phyloP scores from a whole-genome alignment of 53 echinoderm and acorn worm genomes.

The Luidia sarsii region DNA sequence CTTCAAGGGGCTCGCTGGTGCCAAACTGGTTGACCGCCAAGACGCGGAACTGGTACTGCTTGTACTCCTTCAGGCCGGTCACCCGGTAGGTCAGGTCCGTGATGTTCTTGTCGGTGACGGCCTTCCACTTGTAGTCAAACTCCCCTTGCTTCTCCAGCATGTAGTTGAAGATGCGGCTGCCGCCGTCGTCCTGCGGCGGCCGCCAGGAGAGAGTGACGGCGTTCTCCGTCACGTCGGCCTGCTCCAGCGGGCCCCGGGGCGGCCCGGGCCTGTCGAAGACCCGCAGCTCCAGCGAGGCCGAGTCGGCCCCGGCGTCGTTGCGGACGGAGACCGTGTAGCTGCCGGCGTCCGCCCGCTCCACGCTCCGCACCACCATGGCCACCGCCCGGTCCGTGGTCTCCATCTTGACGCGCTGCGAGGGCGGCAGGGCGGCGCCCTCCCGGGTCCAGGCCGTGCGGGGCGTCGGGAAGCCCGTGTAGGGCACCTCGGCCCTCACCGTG shows the following conservation, averaged over 20 bases:
- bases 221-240: slow-evolving; percentile 82
- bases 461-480: slow-evolving; percentile 84
- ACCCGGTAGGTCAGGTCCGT: slow-evolving; percentile 80
- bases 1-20: slow-evolving; percentile 89
- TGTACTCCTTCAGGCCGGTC: slow-evolving; percentile 89
- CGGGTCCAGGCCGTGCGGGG: slow-evolving; percentile 83
- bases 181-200: slow-evolving; percentile 93
- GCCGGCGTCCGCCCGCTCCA: slow-evolving; percentile 76
- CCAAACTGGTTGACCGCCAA: slow-evolving; percentile 94
- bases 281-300: slow-evolving; percentile 71
- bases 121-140: slow-evolving; percentile 82
- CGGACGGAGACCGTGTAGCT: slow-evolving; percentile 73
- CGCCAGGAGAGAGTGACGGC: slow-evolving; percentile 92
- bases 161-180: slow-evolving; percentile 90
- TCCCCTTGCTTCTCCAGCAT: slow-evolving; percentile 95
- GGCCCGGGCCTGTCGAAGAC: slow-evolving; percentile 84
- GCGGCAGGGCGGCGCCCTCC: slow-evolving; percentile 71
- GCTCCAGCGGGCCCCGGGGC: slow-evolving; percentile 89
- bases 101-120: slow-evolving; percentile 86
- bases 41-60: slow-evolving; percentile 89
- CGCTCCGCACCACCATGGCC: slow-evolving; percentile 70
- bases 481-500: slow-evolving; percentile 73
- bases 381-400: slow-evolving; percentile 80
- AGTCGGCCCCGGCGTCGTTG: slow-evolving; percentile 87
- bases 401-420: slow-evolving; percentile 64